Evolutionary conservation across 2,888 invertebrate genomes (phyloP), one percentile per base, ranked within the genome.

Genomic region (Stenolophus ochropezus): DNA sequence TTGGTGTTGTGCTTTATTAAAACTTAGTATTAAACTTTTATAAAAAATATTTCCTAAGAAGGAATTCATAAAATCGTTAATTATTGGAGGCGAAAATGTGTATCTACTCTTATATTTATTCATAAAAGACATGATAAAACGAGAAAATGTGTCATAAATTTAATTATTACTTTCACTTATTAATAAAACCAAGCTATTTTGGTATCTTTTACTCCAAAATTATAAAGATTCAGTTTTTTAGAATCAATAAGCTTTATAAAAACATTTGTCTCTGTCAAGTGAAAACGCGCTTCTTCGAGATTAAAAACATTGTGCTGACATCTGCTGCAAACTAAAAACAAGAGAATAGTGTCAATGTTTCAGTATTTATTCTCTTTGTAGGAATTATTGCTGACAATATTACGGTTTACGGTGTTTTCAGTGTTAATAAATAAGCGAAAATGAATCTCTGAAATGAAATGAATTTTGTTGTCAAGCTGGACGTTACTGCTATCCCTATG

Each of bases 251-350:
- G 14, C 14, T 23, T n/a, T 61, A 61, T n/a, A 61, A 61, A 61
- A 61, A 61, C 25, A 61, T 61, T 61, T 61, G 61, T 61, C 61
- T 25, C 1, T 61, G 61, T 61, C 61, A 27, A n/a, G 21, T n/a
- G n/a, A 61, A 61, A 61, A 61, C 23, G 25, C n/a, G 21, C n/a
- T 21, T 61, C 61, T 23, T 14, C 11, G 61, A 61, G 61, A 61
- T 61, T 61, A 61, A 61, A 25, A 61, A 61, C 25, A 14, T 23
- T 11, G 21, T 1, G 8, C n/a, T 61, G 61, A 25, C 61, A 61
- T 25, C 61, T 61, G 61, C 25, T 56, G 56, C 56, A 56, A 21
- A 56, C 4, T 18, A 20, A 21, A 56, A 56, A 56, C 5, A 4
- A 25, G 23, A 61, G 25, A 14, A 4, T 4, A n/a, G 14, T n/a